Base-by-base conservation (phyloP, 2,888 invertebrate genomes). In the Petrolisthes manimaculis region DNA sequence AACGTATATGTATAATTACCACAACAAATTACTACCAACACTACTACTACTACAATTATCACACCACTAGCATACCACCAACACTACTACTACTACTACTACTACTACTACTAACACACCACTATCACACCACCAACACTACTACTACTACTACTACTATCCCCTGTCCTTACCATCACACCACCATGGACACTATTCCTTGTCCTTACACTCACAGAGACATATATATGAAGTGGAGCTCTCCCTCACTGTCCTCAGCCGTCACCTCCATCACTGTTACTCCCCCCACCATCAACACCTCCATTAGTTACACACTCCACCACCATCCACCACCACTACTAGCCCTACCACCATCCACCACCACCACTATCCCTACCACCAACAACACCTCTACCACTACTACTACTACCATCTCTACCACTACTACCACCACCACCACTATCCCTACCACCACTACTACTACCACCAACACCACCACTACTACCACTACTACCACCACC, bases 251-350 rank as follows among this genome's bases (percentile, higher is more conserved):
- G 71, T 71, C 71, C 9, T n/a, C 71, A 71, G 18, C 6, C 61
- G 8, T 14, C 61, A 14, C 61, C 61, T 71, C 71, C 71, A 71
- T 71, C 71, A 12, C 71, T 71, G 71, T 71, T 71, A 71, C 12
- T n/a, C 71, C 71, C n/a, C n/a, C n/a, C 71, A n/a, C 9, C 71
- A 18, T 71, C 71, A 71, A 8, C 71, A 71, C 71, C n/a, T 6
- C 71, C 8, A 71, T 71, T 71, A 71, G 71, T 71, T 18, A 71
- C 71, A 71, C 71, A 12, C n/a, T n/a, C 71, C 71, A n/a, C n/a
- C n/a, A n/a, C n/a, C n/a, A n/a, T n/a, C n/a, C n/a, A n/a, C n/a
- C n/a, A n/a, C n/a, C n/a, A n/a, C n/a, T n/a, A n/a, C n/a, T n/a
- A n/a, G n/a, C n/a, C n/a, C n/a, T n/a, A n/a, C n/a, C n/a, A n/a